Evolutionary conservation across 2,888 invertebrate genomes (phyloP), one percentile per base, ranked within the genome.

Genomic region (Eucera pruinosa): DNA sequence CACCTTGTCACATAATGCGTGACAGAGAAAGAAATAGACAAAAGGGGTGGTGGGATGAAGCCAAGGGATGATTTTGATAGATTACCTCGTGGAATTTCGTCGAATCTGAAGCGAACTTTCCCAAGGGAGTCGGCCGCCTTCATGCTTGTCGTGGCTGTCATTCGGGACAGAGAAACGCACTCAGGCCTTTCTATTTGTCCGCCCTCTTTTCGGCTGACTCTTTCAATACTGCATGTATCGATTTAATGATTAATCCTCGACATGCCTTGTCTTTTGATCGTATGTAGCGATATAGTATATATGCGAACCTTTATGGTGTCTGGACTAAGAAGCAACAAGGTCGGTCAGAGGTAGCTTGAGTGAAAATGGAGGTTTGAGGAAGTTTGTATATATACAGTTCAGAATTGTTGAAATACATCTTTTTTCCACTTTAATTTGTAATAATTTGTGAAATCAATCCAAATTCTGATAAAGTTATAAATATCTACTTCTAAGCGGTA

Each of bases 31-130:
- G 52, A 41, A 23, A 41, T 23, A 58, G 48, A 43, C n/a, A 58
- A 65, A 57, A 27, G 57, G 50, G 36, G 30, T 13, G 47, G 27
- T 3, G 47, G 68, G 52, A 23, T 36, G 50, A 9, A n/a, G 72
- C 62, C 60, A 67, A 75, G 84, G 87, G 82, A 80, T 87, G 85
- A 88, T 89, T 89, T 89, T 89, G 89, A 90, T 89, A 83, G 86
- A 89, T 89, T 81, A 83, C 60, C 77, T 66, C 47, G 55, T 67
- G 75, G 78, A 87, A 86, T 88, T 79, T 78, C 77, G 50, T 80
- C 76, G 73, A 79, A 80, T 82, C 74, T 77, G 71, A 13, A 15
- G 20, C 58, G 45, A 66, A 47, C 52, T 66, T 70, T 68, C 81
- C 81, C 81, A n/a, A 36, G 86, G 78, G 86, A 76, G 9, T 27